These are phyloP conservation scores for Allacma fusca DNA, from an alignment of 2,888 invertebrate genomes.

Conservation along the genomic window DNA sequence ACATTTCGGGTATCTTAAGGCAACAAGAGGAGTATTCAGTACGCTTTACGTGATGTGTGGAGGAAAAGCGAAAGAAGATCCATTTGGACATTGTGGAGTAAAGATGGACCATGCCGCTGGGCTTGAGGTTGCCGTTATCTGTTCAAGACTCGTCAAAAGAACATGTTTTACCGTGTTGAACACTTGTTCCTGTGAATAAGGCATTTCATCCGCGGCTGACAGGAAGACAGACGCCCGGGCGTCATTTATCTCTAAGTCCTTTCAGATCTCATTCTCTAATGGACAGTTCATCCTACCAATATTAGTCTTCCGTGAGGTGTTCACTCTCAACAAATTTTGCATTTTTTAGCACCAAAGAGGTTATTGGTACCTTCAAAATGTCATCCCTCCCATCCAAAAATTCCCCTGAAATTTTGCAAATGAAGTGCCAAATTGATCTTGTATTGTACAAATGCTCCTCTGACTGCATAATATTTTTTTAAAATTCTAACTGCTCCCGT, in stretches of 20 bases:
- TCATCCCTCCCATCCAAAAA: neutral
- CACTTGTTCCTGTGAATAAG: neutral
- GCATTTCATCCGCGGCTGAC: neutral
- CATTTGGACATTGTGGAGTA: conserved; percentile 5
- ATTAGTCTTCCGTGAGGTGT: neutral
- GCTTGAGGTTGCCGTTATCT: conserved; percentile 22
- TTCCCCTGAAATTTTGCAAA: neutral
- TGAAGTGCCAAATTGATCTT: neutral
- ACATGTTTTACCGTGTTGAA: conserved; percentile 6
- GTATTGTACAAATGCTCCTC: neutral
- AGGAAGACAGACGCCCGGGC: conserved; percentile 24
- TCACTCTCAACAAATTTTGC: neutral
- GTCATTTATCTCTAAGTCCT: conserved; percentile 12
- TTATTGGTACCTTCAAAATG: neutral
- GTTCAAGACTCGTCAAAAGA: conserved; percentile 17
- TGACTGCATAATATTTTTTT: neutral
- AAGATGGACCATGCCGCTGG: neutral
- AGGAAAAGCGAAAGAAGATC: neutral
- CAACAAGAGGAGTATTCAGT: neutral
- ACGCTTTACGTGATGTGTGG: neutral
- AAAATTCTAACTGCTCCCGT: neutral
- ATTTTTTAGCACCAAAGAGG: conserved; percentile 16
- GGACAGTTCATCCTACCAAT: no score
- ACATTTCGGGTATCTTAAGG: no score
- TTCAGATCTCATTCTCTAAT: neutral